Percentiles rank a stretch among this genome's conserved stretches.
These are phyloP conservation scores for Ammospiza caudacuta DNA, from an alignment of 2,113 vertebrate species.

Conservation along the genomic window DNA sequence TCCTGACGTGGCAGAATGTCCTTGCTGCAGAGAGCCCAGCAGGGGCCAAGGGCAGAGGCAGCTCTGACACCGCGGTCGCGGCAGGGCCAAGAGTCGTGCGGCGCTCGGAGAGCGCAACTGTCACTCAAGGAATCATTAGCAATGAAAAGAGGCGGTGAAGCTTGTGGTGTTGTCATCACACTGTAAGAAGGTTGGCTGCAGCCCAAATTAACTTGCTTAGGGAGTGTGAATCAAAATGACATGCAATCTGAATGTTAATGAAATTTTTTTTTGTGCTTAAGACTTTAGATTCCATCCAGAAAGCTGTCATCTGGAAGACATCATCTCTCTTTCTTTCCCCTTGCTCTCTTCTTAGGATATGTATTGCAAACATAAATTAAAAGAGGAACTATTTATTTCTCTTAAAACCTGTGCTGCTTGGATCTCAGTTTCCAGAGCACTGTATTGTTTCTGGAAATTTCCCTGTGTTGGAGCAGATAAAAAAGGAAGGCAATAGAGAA, in stretches of 20 bases:
- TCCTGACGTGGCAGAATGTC: background rate
- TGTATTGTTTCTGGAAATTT: background rate
- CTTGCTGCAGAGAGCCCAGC: slow-evolving; percentile 39
- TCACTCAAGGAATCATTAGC: slow-evolving; percentile 83
- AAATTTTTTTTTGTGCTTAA: slow-evolving; percentile 65
- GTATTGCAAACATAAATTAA: slow-evolving; percentile 30
- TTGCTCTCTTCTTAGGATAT: background rate
- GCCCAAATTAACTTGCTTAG: slow-evolving; percentile 81
- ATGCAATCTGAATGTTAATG: slow-evolving; percentile 82
- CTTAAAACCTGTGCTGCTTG: background rate
- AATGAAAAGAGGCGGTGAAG: slow-evolving; percentile 63
- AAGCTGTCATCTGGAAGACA: slow-evolving; percentile 75
- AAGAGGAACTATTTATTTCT: background rate
- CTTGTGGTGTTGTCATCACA: slow-evolving; percentile 75
- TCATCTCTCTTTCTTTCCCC: slow-evolving; percentile 28
- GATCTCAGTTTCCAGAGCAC: background rate
- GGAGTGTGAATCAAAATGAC: slow-evolving; percentile 82
- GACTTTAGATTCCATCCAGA: slow-evolving; percentile 63
- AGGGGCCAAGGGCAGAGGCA: slow-evolving; percentile 31
- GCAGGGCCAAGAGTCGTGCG: slow-evolving; percentile 45
- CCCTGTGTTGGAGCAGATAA: background rate
- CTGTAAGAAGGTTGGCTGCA: slow-evolving; percentile 74
- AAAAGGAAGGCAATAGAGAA: background rate
- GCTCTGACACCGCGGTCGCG: slow-evolving; percentile 34
- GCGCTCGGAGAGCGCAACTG: slow-evolving; percentile 73